Evolutionary conservation across 2,797 vertebrate species (phyloP), one percentile per base, ranked within the genome.

Genomic region (Pagetopsis macropterus): DNA sequence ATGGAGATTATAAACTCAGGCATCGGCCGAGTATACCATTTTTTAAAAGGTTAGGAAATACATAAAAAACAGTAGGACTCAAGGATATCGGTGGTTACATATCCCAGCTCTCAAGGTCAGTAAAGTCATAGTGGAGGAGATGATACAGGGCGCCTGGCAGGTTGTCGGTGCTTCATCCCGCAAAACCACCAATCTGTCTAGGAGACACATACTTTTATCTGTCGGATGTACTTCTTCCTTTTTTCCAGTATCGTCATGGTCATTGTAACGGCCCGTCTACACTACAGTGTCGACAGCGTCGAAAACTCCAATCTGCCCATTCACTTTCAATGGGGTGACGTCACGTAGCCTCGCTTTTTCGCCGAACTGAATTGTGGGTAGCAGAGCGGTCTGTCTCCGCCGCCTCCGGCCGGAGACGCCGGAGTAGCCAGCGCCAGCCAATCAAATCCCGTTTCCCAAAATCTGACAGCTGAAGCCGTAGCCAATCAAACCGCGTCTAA

Each of bases 21-120:
- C 85, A 85, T 6, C 80, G 88, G 86, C 61, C 52, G 9, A 70
- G 72, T 44, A 60, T 81, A 78, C 85, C 55, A 70, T 87, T 81
- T 93, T 92, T 88, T 84, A 89, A 93, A 93, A 92, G 89, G 89
- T 93, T 91, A 92, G 72, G 72, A 58, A 79, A 88, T 85, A 92
- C 87, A 88, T 88, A 91, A 92, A 48, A 89, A 90, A 85, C 58
- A 76, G 73, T 43, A 71, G 41, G 81, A 67, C 79, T 83, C 70
- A 78, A 85, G 77, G 87, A 81, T 83, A 72, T 83, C 81, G 75
- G 80, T 48, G 73, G 81, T 85, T 88, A 84, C 88, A 89, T 84
- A 82, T 86, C 74, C 51, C 60, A 46, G 69, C 67, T n/a, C 27
- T 51, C 79, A 84, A 91, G 90, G 94, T 92, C 85, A 79, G 56